phyloP scores from a whole-genome alignment of 2,113 vertebrate species.

The Apodemus sylvaticus region DNA sequence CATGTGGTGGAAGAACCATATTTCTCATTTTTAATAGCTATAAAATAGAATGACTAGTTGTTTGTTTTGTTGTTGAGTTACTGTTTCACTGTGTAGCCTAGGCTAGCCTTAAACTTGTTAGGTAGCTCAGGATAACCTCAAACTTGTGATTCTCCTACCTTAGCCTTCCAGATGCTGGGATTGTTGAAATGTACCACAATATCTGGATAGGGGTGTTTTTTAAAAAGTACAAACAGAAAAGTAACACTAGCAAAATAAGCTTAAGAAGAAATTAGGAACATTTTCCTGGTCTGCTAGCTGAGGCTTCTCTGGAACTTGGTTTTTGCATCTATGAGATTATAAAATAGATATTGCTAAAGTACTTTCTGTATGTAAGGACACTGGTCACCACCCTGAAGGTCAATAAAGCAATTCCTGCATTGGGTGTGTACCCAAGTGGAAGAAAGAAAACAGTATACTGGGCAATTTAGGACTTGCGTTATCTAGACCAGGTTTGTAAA shows the following conservation, averaged over 20 bases:
- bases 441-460: background rate
- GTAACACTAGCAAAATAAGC: background rate
- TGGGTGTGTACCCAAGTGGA: background rate
- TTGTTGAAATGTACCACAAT: background rate
- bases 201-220: background rate
- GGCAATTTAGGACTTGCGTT: background rate
- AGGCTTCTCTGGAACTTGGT: slow-evolving; percentile 42
- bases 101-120: background rate
- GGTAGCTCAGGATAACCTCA: background rate
- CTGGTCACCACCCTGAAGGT: slow-evolving; percentile 19
- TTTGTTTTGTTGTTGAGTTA: background rate
- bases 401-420: slow-evolving; percentile 22
- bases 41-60: slow-evolving; percentile 25
- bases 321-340: slow-evolving; percentile 51
- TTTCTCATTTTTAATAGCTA: slow-evolving; percentile 47
- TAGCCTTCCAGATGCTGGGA: background rate
- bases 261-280: background rate
- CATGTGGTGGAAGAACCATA: background rate
- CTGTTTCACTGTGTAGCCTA: background rate
- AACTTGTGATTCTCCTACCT: background rate
- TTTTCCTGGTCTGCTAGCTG: slow-evolving; percentile 44
- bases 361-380: slow-evolving; percentile 19
- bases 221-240: slow-evolving; percentile 19
- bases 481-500: slow-evolving; percentile 25
- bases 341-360: slow-evolving; percentile 15